These are phyloP conservation scores for Tortricodes alternella DNA, from an alignment of 2,888 invertebrate species.

Conservation along the genomic window DNA sequence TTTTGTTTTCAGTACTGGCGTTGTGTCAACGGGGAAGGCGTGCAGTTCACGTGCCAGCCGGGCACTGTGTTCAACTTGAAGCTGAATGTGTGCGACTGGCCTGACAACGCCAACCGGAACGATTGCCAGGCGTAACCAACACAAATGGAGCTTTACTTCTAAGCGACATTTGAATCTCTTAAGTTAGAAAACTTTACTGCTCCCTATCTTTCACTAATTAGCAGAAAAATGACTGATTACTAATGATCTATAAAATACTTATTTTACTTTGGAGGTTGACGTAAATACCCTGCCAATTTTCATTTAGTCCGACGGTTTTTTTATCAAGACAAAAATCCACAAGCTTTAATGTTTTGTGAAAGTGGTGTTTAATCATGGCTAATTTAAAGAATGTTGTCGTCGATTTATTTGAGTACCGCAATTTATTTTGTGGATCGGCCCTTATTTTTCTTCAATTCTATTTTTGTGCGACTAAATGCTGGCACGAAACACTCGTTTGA, in stretches of 20 bases:
- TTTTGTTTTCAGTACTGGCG: slow-evolving; percentile 88
- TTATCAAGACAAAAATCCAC: not conserved
- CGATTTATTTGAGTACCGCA: slow-evolving; percentile 30
- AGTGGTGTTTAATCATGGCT: slow-evolving; percentile 28
- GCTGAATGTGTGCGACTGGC: slow-evolving; percentile 91
- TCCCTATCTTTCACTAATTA: not conserved
- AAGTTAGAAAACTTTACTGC: not conserved
- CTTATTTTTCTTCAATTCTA: slow-evolving; percentile 11
- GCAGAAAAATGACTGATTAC: not conserved
- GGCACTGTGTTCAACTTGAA: slow-evolving; percentile 89
- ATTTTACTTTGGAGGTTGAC: not conserved
- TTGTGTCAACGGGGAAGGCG: slow-evolving; percentile 90
- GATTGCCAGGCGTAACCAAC: slow-evolving; percentile 70
- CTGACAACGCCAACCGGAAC: slow-evolving; percentile 85
- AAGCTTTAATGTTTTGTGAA: slow-evolving; percentile 16
- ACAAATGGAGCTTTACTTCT: not conserved
- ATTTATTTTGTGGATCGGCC: slow-evolving; percentile 23
- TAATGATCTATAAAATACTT: not conserved
- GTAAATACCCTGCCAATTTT: not conserved
- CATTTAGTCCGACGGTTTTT: not conserved
- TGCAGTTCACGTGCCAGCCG: slow-evolving; percentile 87
- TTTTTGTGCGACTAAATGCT: slow-evolving; percentile 23
- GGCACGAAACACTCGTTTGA: slow-evolving; percentile 12
- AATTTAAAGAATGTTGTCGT: slow-evolving; percentile 30
- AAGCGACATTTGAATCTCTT: slow-evolving; percentile 8